Evolutionary conservation across 2,888 invertebrate species (phyloP).

Genomic region (Hipparchia semele): DNA sequence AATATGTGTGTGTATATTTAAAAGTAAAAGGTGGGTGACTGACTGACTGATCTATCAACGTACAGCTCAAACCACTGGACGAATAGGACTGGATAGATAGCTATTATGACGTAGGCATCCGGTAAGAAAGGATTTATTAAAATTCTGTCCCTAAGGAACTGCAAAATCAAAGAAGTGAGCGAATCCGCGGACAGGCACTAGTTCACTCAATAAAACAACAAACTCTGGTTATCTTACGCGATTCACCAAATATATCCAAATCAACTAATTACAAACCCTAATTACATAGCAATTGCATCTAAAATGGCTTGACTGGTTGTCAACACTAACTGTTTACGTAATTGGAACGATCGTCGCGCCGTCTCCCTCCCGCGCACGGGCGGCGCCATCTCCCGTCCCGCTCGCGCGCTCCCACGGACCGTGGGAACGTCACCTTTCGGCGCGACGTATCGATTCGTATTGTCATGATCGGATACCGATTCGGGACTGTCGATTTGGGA

Average conservation of each 20-base stretch:
- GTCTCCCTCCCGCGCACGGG: slow-evolving; percentile 38
- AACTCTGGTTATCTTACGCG: background rate
- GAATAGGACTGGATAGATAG: too few species aligned
- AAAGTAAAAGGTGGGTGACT: too few species aligned
- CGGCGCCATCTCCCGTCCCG: slow-evolving; percentile 32
- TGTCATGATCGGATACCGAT: slow-evolving; percentile 49
- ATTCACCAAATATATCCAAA: background rate
- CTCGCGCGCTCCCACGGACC: slow-evolving; percentile 53
- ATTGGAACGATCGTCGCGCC: slow-evolving; percentile 39
- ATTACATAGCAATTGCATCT: slow-evolving; percentile 20
- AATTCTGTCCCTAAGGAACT: too few species aligned
- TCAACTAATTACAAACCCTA: slow-evolving; percentile 19
- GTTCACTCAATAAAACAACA: background rate
- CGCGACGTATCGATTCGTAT: slow-evolving; percentile 51
- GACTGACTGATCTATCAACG: too few species aligned
- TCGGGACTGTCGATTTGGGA: slow-evolving; percentile 38
- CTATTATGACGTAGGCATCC: too few species aligned
- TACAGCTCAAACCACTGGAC: too few species aligned
- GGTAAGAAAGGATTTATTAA: too few species aligned
- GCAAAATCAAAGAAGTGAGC: too few species aligned
- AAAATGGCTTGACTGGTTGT: slow-evolving; percentile 25
- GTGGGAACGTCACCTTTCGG: slow-evolving; percentile 62
- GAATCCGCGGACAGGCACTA: too few species aligned
- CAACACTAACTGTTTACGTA: slow-evolving; percentile 45
- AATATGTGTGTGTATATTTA: too few species aligned